Percentiles rank a stretch among this genome's conserved stretches.
Evolutionary conservation across 1,140 invertebrate species (phyloP).

Genomic region (Drosophila bocqueti): DNA sequence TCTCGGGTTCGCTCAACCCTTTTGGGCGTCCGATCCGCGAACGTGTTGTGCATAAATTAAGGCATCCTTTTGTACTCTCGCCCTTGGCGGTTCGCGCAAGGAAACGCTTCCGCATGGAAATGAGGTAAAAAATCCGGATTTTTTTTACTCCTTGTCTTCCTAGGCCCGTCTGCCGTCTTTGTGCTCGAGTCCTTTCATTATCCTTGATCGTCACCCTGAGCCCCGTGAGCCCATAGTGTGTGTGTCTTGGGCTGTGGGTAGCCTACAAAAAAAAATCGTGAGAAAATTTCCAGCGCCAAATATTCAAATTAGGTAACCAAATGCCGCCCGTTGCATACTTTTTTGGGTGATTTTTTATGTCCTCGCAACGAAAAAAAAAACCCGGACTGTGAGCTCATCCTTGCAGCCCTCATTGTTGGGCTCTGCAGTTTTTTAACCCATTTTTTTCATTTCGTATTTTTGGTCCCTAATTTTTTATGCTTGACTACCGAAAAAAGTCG

Average conservation of each 20-base stretch:
- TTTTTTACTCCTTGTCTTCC: conserved; percentile 63
- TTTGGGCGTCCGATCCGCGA: conserved; percentile 74
- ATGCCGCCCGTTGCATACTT: conserved; percentile 67
- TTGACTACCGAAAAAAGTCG: conserved; percentile 78
- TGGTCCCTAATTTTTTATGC: conserved; percentile 71
- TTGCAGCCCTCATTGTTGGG: conserved; percentile 48
- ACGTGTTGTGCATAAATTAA: conserved; percentile 83
- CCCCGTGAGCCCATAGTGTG: conserved; percentile 27
- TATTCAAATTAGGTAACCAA: conserved; percentile 76
- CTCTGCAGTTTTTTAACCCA: conserved; percentile 67
- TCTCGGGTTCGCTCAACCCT: conserved; percentile 58
- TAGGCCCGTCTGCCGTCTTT: conserved; percentile 42
- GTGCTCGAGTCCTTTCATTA: conserved; percentile 52
- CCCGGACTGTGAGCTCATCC: conserved; percentile 62
- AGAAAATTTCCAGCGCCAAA: conserved; percentile 77
- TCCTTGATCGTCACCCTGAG: conserved; percentile 78
- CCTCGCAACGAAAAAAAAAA: conserved; percentile 42
- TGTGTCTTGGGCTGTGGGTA: conserved; percentile 55
- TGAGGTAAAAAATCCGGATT: conserved; percentile 84
- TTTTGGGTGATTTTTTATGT: conserved; percentile 64
- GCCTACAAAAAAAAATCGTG: conserved; percentile 72
- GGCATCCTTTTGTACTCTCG: conserved; percentile 61
- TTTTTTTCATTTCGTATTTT: conserved; percentile 59
- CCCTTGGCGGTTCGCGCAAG: conserved; percentile 57
- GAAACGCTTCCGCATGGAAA: conserved; percentile 79